Evolutionary conservation across 2,797 vertebrate species (phyloP), one percentile per base, ranked within the genome.

Genomic region (Erithacus rubecula): DNA sequence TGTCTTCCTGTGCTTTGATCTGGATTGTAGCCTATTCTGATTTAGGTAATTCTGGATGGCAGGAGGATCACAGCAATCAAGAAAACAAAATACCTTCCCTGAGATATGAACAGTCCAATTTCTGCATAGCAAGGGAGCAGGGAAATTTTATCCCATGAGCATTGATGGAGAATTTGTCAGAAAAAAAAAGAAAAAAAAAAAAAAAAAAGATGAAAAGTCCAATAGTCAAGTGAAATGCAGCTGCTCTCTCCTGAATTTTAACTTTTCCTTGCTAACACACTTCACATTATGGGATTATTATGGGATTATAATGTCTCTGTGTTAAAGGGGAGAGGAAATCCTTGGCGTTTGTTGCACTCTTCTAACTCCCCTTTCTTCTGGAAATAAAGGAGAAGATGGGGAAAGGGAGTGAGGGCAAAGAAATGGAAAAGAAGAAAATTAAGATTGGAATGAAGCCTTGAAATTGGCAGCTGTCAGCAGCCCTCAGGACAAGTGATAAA

Each of bases 401-500:
- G 10, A 22, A 51, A 26, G 10, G 34, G 6, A 34, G 4, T 22
- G 27, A n/a, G 22, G 11, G 5, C 43, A 39, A 68, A 52, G 15
- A 44, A 37, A 85, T 88, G 16, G 13, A 64, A 93, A 83, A 47
- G 7, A 30, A 77, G 29, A 71, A 76, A 92, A 94, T 88, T 78
- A 91, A 65, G 52, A 83, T 17, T 62, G 64, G 47, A 87, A 72
- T 19, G 59, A 93, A 93, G 24, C 76, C 60, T 83, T 85, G 86
- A 70, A 93, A 95, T 62, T 82, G 88, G 83, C 93, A 95, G 93
- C 80, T 95, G 93, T 96, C 91, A 95, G 71, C 51, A 87, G 69
- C 94, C 92, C 94, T 76, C 92, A 80, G 95, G 97, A 93, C 91
- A 92, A 95, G 86, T 89, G 91, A 93, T 95, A 94, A 96, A 97